Evolutionary conservation across 2,797 vertebrate species (phyloP).

Genomic region (Characodon lateralis): DNA sequence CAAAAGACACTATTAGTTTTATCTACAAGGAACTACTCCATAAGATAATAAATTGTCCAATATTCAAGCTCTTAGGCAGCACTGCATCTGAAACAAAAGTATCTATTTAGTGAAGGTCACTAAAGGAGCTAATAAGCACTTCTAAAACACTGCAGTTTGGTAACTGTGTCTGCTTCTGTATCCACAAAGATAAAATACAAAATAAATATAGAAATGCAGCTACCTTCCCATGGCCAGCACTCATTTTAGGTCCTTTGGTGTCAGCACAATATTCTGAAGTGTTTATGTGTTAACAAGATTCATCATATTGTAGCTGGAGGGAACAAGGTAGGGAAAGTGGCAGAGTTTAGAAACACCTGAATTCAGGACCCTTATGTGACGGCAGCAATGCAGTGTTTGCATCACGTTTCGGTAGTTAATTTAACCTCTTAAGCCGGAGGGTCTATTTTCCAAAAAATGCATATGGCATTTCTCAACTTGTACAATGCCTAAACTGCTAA

Average conservation of each 20-base stretch:
- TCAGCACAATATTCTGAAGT: conserved; percentile 2
- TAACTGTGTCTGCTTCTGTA: neutral
- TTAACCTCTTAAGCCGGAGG: neutral
- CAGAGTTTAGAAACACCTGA: neutral
- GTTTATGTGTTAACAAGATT: neutral
- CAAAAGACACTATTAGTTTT: neutral
- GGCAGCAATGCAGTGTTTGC: neutral
- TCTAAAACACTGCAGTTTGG: neutral
- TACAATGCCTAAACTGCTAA: no score
- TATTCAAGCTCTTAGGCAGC: neutral
- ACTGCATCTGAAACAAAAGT: neutral
- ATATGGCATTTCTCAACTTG: no score
- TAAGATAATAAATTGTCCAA: neutral
- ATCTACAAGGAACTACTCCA: neutral
- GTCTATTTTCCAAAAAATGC: no score
- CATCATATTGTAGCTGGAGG: neutral
- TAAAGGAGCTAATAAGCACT: neutral
- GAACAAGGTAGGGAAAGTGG: neutral
- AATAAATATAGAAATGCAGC: neutral
- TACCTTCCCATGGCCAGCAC: neutral
- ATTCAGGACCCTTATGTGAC: neutral
- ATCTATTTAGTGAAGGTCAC: neutral
- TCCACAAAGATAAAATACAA: neutral
- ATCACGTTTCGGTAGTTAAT: neutral
- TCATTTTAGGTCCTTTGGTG: neutral